Evolutionary conservation across 2,113 vertebrate species (phyloP).

Genomic region (Hemiscyllium ocellatum): DNA sequence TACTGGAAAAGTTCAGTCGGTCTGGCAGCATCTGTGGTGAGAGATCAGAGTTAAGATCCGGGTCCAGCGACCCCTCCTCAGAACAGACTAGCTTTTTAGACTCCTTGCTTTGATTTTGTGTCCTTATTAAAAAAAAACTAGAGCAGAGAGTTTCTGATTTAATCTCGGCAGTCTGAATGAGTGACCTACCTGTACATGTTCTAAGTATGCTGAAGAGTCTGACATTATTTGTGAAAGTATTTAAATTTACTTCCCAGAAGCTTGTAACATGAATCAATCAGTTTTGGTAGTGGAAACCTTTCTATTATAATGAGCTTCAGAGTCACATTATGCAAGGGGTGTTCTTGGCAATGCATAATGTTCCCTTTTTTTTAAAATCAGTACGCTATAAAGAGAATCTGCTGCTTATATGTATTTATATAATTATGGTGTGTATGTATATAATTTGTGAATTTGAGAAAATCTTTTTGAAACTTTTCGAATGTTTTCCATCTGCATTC

Average conservation of each 20-base stretch:
- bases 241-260: neutral
- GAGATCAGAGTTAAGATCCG: too few species aligned
- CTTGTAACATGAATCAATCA: neutral
- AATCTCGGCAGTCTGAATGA: neutral
- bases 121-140: neutral
- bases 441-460: neutral
- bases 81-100: neutral
- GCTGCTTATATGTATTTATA: neutral
- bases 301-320: neutral
- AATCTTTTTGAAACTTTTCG: neutral
- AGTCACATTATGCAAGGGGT: neutral
- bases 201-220: neutral
- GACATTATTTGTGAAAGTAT: too few species aligned
- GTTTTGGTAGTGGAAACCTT: neutral
- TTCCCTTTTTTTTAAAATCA: neutral
- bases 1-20: too few species aligned
- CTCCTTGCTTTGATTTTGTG: neutral
- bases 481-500: neutral
- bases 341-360: neutral
- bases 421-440: neutral
- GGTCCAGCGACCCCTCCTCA: too few species aligned
- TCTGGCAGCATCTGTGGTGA: too few species aligned
- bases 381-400: neutral
- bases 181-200: neutral
- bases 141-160: conserved; percentile 2